phyloP scores from a whole-genome alignment of 2,888 invertebrate genomes.

The Ecliptopera silaceata region DNA sequence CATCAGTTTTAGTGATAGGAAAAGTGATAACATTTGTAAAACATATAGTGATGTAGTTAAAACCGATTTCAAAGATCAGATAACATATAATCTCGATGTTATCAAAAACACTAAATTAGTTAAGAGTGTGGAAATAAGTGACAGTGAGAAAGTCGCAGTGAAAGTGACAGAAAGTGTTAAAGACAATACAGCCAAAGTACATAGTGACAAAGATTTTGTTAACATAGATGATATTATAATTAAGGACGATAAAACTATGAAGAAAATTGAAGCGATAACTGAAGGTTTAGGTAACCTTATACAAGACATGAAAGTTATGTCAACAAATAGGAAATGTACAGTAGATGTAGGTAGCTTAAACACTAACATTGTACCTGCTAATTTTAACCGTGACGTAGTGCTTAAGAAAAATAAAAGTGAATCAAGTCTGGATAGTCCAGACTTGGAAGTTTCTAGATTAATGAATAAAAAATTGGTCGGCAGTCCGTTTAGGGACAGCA shows the following conservation, averaged over 20 bases:
- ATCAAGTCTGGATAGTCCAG: slow-evolving; percentile 79
- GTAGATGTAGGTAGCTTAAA: slow-evolving; percentile 44
- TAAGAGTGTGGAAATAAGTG: slow-evolving; percentile 51
- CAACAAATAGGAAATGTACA: slow-evolving; percentile 49
- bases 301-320: slow-evolving; percentile 66
- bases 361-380: slow-evolving; percentile 64
- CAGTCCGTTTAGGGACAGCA: slow-evolving; percentile 74
- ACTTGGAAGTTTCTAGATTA: slow-evolving; percentile 76
- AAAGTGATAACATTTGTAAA: slow-evolving; percentile 25
- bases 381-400: slow-evolving; percentile 61
- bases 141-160: slow-evolving; percentile 51
- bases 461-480: slow-evolving; percentile 67
- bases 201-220: slow-evolving; percentile 46
- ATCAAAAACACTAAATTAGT: slow-evolving; percentile 56
- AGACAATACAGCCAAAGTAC: slow-evolving; percentile 41
- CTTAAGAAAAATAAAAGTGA: slow-evolving; percentile 80
- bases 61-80: slow-evolving; percentile 49
- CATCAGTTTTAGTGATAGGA: slow-evolving; percentile 15
- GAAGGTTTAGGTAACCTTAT: slow-evolving; percentile 72
- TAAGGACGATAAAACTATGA: slow-evolving; percentile 55
- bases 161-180: slow-evolving; percentile 49
- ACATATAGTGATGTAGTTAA: slow-evolving; percentile 50
- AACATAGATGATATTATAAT: slow-evolving; percentile 47
- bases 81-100: slow-evolving; percentile 51
- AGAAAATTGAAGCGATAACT: slow-evolving; percentile 66